Base-by-base conservation (phyloP, 2,888 invertebrate species). In the Lepidocyrtinus sp. region DNA sequence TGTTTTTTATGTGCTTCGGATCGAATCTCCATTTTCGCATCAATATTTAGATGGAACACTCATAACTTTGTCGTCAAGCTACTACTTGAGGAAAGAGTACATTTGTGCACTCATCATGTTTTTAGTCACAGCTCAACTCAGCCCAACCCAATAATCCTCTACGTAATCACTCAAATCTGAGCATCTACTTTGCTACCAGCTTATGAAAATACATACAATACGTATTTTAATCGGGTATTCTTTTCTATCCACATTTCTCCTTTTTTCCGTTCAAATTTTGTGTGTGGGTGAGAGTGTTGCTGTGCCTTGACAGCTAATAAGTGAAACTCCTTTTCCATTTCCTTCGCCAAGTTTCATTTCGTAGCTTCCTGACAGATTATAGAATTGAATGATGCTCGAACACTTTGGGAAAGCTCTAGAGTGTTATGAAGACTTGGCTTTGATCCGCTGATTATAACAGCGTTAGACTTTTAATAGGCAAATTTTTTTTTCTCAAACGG, bases 361-460 rank as follows among this genome's bases (percentile, higher is more conserved):
- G 26, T 25, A 77, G 71, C 71, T 71, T 77, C 77, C 77, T 77
- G 77, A 69, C 71, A 76, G 77, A 77, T 77, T 77, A 71, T 67
- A 71, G 71, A 77, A 65, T 77, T 72, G 71, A 77, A 77, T 77
- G 77, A 71, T 77, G 71, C 77, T 71, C 59, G 19, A 59, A 21
- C 59, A 59, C 59, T 59, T 59, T 59, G 19, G n/a, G 22, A 59
- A 59, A 21, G 59, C 59, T 21, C 59, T 19, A 21, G 59, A 59
- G 59, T 59, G 59, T 59, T 22, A 59, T 59, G 59, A 59, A 59
- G 22, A 59, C 21, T 59, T 59, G 21, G 59, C 21, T 59, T 59
- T 21, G 21, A 59, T 59, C 59, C 59, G 21, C 59, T 59, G 19
- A 59, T 59, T 59, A 59, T n/a, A 59, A 21, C 59, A 59, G 59